Evolutionary conservation across 2,113 vertebrate species (phyloP), one percentile per base, ranked within the genome.

Genomic region (Clinocottus analis): DNA sequence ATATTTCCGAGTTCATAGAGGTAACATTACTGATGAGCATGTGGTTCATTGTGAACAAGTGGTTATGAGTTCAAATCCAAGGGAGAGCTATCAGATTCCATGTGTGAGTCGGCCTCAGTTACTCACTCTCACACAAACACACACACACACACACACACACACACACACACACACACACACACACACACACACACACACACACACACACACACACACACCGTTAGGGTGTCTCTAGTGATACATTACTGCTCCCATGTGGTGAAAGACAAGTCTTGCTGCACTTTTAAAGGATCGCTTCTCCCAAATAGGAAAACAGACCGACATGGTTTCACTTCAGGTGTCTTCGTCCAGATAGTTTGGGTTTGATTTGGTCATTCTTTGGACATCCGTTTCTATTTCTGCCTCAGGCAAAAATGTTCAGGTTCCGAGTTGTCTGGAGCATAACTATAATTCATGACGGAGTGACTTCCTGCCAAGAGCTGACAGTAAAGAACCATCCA

Each of bases 211-310:
- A 16, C n/a, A 70, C 23, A 61, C 47, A 59, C 2, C 39, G 13
- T 27, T 3, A 23, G 51, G 33, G 41, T 76, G 63, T 73, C 29
- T 84, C 56, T 51, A 13, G 65, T 69, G 43, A 75, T 56, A 75
- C 88, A 80, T 65, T 75, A 89, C 82, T 89, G 91, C 91, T 76
- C 86, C 85, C 92, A 8, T 84, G 92, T 87, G 90, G 92, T 84
- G 68, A 80, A 72, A 73, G 31, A 13, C 1, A 47, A 49, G 29
- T 31, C 5, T 56, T 5, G 60, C 69, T 41, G 4, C 31, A 33
- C 29, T 60, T 6, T 29, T 56, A 68, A 63, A 62, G 31, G 27
- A 16, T 5, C 0, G 19, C 4, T 58, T 49, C 41, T 10, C 19
- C 10, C 51, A 35, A 59, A 45, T 43, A 27, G 19, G 5, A 33